These are phyloP conservation scores for Agrypnus murinus DNA, from an alignment of 2,888 invertebrate species.

Conservation along the genomic window DNA sequence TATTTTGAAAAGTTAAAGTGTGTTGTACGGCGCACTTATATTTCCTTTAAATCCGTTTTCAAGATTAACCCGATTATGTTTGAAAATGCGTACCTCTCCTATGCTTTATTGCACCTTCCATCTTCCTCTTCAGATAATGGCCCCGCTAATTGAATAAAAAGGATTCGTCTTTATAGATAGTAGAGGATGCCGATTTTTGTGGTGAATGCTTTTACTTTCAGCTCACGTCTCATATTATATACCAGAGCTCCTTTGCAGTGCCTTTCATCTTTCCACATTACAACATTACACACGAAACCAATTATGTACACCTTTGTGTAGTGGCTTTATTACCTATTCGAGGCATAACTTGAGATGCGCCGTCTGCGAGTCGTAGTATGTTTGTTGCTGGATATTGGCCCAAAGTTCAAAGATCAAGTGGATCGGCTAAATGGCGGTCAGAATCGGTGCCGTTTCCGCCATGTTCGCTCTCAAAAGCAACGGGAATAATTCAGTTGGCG, in stretches of 20 bases:
- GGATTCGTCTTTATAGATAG: conserved; percentile 46
- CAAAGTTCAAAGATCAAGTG: conserved; percentile 53
- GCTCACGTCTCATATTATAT: conserved; percentile 69
- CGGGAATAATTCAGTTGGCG: conserved; percentile 51
- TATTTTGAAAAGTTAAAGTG: too few species aligned
- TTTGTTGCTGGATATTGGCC: conserved; percentile 45
- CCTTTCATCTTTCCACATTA: conserved; percentile 71
- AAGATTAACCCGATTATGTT: conserved; percentile 5
- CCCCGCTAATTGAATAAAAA: conserved; percentile 53
- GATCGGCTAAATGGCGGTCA: conserved; percentile 50
- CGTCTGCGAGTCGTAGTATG: conserved; percentile 41
- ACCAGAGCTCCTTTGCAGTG: conserved; percentile 64
- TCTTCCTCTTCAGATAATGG: conserved; percentile 40
- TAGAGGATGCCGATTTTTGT: conserved; percentile 46
- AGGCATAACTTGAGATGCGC: conserved; percentile 56
- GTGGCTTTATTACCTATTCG: conserved; percentile 67
- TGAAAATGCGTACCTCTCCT: conserved; percentile 9
- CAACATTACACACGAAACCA: conserved; percentile 71
- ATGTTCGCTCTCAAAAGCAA: conserved; percentile 49
- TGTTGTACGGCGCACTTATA: too few species aligned
- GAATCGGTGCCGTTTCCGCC: conserved; percentile 48
- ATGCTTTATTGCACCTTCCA: conserved; percentile 15
- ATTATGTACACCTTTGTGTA: conserved; percentile 71
- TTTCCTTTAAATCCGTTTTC: not conserved
- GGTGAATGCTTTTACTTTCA: conserved; percentile 59